A percentile compares a stretch with the other conserved stretches of the same genome.
phyloP scores from a whole-genome alignment of 2,797 vertebrate species.

The Chelidonichthys spinosus region DNA sequence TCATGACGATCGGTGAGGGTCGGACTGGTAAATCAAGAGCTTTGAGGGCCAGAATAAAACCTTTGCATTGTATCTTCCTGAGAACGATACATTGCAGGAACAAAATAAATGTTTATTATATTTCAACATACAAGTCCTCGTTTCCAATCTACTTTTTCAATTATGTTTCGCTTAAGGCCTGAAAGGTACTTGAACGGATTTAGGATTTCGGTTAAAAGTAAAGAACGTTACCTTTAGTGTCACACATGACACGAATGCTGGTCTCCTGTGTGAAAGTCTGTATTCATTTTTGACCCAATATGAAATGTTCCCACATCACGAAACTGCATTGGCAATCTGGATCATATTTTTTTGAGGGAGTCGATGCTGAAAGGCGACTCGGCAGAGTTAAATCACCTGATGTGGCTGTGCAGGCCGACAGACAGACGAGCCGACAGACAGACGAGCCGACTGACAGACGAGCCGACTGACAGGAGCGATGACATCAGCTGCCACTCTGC shows the following conservation, averaged over 20 bases:
- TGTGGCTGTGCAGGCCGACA: slow-evolving; percentile 25
- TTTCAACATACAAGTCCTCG: neutral
- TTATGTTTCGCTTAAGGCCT: neutral
- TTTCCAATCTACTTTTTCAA: neutral
- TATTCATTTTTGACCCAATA: neutral
- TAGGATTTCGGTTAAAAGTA: neutral
- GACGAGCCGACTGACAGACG: slow-evolving; percentile 38
- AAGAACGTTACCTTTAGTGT: neutral
- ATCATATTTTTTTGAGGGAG: neutral
- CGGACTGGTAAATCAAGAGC: neutral
- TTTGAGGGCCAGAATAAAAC: neutral
- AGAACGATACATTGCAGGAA: neutral
- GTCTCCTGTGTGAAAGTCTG: neutral
- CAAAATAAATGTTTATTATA: neutral
- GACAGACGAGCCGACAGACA: slow-evolving; percentile 58
- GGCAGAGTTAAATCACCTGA: slow-evolving; percentile 40
- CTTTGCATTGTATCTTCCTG: neutral
- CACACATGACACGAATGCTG: too few species aligned
- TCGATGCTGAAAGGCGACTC: neutral
- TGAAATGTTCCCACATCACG: too few species aligned
- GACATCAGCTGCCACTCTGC: slow-evolving; percentile 64
- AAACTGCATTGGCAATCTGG: too few species aligned
- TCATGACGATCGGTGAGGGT: neutral
- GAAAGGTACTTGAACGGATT: neutral
- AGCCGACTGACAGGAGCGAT: slow-evolving; percentile 56